Percentiles rank a stretch among this genome's conserved stretches.
Evolutionary conservation across 2,888 invertebrate species (phyloP).

Genomic region (Tinea trinotella): DNA sequence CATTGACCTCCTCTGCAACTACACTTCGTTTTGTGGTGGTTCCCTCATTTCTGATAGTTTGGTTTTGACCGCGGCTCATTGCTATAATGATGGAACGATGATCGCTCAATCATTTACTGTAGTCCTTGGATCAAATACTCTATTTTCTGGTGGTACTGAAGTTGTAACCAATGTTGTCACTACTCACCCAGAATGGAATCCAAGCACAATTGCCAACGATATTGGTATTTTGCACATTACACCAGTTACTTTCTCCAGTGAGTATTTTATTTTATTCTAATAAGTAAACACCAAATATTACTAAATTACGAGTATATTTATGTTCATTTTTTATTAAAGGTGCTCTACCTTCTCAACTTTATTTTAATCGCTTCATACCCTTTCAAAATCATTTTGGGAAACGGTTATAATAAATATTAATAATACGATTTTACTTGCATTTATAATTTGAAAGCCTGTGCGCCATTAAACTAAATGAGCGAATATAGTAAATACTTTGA

Average conservation of each 20-base stretch:
- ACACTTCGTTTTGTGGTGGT: constrained; percentile 41
- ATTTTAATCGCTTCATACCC: too few species aligned
- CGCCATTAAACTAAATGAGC: too few species aligned
- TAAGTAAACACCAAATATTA: too few species aligned
- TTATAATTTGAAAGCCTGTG: too few species aligned
- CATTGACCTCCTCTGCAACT: constrained; percentile 31
- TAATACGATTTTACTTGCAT: too few species aligned
- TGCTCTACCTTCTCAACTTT: too few species aligned
- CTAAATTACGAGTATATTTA: too few species aligned
- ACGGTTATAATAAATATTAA: too few species aligned
- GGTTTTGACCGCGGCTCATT: constrained; percentile 37
- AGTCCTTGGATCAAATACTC: constrained; percentile 34
- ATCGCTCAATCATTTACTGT: constrained; percentile 30
- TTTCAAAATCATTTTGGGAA: too few species aligned
- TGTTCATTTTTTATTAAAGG: too few species aligned
- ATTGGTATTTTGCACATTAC: constrained; percentile 30
- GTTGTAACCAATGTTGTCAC: constrained; percentile 8
- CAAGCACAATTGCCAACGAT: constrained; percentile 33
- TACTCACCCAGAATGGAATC: constrained; percentile 30
- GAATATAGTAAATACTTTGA: too few species aligned
- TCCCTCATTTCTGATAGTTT: constrained; percentile 31
- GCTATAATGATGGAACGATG: constrained; percentile 32
- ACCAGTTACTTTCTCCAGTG: constrained; percentile 22
- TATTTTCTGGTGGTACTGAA: constrained; percentile 31
- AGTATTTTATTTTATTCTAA: too few species aligned